Conservation (phyloP, 2,113 vertebrate genomes). For the Oreotrochilus melanogaster region DNA sequence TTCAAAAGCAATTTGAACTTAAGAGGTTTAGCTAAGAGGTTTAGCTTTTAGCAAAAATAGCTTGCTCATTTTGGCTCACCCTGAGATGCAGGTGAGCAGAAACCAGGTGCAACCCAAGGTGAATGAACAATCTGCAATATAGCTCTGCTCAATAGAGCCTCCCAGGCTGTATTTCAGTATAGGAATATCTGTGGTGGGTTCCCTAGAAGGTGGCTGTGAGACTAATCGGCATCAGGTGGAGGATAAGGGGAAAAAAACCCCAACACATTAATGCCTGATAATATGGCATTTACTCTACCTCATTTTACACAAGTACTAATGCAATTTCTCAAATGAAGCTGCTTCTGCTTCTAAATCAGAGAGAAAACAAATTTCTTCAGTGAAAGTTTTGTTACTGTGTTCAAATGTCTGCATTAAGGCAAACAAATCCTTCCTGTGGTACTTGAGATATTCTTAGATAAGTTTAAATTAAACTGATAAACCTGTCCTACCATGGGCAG, state of each 20-base stretch:
- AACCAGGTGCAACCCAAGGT: neutral
- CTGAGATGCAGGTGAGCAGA: neutral
- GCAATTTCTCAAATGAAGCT: neutral
- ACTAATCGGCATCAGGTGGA: neutral
- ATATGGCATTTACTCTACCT: neutral
- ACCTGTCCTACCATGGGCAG: neutral
- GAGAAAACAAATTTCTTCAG: neutral
- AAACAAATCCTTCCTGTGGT: neutral
- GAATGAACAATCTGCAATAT: neutral
- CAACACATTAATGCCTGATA: neutral
- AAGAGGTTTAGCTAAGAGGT: rapidly evolving
- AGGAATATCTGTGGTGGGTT: neutral
- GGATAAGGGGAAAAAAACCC: neutral
- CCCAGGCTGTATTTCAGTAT: rapidly evolving
- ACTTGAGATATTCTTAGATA: neutral
- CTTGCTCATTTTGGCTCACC: neutral
- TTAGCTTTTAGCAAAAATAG: neutral
- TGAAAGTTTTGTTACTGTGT: neutral
- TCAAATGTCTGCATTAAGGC: neutral
- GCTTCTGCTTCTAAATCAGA: neutral
- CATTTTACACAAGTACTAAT: neutral
- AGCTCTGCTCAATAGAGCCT: neutral
- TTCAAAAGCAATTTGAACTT: neutral
- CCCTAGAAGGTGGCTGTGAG: neutral
- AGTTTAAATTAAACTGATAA: neutral